Evolutionary conservation across 1,140 invertebrate genomes (phyloP), one percentile per base, ranked within the genome.

Genomic region (Pogonomyrmex barbatus): DNA sequence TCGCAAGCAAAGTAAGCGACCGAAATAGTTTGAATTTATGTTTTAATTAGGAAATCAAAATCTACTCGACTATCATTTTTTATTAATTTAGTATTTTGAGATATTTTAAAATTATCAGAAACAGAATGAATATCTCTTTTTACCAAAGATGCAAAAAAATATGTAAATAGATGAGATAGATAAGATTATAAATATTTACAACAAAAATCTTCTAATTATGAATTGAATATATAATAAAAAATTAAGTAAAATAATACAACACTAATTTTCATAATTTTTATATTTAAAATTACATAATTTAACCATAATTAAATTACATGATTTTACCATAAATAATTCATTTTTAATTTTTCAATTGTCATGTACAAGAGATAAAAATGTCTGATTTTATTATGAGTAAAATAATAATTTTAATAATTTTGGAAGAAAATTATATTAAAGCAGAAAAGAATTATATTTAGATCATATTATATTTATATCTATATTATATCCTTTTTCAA

Each of bases 191-290:
- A 24, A 24, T 24, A 24, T 24, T 24, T 24, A 0, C 24, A 24
- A 24, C 24, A 24, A 24, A 24, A 24, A 24, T 24, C 24, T 24
- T 24, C 24, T 24, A 24, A 24, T 24, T 24, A 24, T 24, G 24
- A 24, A 24, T 24, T 24, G 24, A 24, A 24, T 24, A 24, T 24
- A 24, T 24, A 24, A 24, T 24, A 24, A 24, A 24, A 42, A 56
- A 73, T 56, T 30, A 54, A 33, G 56, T 17, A 36, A 73, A 73
- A 73, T 73, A 73, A 73, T 56, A 71, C 1, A 54, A 39, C 3
- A 24, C 30, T 24, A n/a, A 73, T 56, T 54, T 39, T 0, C 1
- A 36, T 71, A n/a, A 71, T 17, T 71, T 52, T 33, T 12, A n/a
- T 54, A 54, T 39, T 8, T 54, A 52, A 71, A 36, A 10, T 71